Conservation (phyloP, 2,113 vertebrate species). For the Cranoglanis bouderius region DNA sequence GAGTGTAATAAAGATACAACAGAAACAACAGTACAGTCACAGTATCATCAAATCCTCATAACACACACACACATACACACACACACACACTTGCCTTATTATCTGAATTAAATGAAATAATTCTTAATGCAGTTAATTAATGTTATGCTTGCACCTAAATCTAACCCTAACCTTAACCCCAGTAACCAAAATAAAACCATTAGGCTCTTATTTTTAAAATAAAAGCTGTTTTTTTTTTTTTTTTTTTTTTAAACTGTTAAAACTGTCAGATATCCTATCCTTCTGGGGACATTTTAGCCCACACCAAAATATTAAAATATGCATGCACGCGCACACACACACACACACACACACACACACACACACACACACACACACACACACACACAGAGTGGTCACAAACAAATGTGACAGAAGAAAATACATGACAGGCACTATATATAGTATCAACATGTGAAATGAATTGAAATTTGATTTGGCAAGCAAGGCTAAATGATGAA, state of each 20-base stretch:
- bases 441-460: constrained; percentile 56
- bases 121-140: no score
- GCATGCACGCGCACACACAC: no score
- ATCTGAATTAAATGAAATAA: not conserved
- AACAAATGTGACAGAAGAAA: constrained; percentile 26
- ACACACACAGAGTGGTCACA: not conserved
- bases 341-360: no score
- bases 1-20: not conserved
- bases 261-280: not conserved
- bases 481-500: not conserved
- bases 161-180: not conserved
- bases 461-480: constrained; percentile 46
- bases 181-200: no score
- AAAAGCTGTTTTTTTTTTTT: no score
- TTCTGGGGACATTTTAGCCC: not conserved
- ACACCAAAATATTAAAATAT: not conserved
- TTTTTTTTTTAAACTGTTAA: no score
- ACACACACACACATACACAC: not conserved
- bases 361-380: not conserved
- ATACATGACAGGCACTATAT: constrained; percentile 38
- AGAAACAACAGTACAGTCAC: not conserved
- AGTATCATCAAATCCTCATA: not conserved
- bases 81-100: not conserved
- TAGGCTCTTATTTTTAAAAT: no score
- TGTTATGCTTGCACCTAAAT: no score